Evolutionary conservation across 2,888 invertebrate species (phyloP).

Genomic region (Leistus spinibarbis): DNA sequence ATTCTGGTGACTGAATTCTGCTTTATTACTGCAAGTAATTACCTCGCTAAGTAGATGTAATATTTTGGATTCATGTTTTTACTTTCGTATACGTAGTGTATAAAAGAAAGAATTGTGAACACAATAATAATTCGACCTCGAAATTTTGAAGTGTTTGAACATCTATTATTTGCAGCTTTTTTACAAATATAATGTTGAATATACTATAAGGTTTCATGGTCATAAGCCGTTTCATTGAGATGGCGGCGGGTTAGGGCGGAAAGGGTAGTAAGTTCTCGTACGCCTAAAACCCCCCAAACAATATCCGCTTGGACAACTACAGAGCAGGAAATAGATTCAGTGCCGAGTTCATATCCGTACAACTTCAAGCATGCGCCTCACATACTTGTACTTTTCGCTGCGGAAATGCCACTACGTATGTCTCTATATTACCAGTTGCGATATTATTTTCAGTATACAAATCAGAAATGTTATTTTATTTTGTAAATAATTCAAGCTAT

Average conservation of each 20-base stretch:
- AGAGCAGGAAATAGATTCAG: conserved; percentile 36
- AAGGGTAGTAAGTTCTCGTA: neutral
- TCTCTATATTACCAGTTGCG: neutral
- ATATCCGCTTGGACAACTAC: conserved; percentile 37
- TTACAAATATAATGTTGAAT: neutral
- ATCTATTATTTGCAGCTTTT: too few relatives aligned
- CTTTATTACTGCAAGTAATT: too few relatives aligned
- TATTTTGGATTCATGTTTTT: too few relatives aligned
- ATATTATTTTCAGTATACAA: too few relatives aligned
- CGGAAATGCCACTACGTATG: neutral
- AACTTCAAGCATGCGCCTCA: conserved; percentile 4
- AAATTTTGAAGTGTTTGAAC: too few relatives aligned
- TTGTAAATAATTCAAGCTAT: too few relatives aligned
- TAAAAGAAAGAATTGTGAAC: too few relatives aligned
- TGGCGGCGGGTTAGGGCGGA: neutral
- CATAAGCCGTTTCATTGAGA: neutral
- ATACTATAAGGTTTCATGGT: neutral
- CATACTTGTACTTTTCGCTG: neutral
- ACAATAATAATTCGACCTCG: too few relatives aligned
- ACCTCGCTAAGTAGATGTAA: too few relatives aligned
- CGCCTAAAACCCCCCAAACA: neutral
- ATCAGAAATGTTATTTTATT: too few relatives aligned
- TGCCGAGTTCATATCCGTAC: conserved; percentile 32
- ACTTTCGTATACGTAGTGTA: too few relatives aligned
- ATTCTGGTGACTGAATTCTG: too few relatives aligned